Conservation (phyloP, 1,140 invertebrate genomes). For the Meloidogyne exigua region DNA sequence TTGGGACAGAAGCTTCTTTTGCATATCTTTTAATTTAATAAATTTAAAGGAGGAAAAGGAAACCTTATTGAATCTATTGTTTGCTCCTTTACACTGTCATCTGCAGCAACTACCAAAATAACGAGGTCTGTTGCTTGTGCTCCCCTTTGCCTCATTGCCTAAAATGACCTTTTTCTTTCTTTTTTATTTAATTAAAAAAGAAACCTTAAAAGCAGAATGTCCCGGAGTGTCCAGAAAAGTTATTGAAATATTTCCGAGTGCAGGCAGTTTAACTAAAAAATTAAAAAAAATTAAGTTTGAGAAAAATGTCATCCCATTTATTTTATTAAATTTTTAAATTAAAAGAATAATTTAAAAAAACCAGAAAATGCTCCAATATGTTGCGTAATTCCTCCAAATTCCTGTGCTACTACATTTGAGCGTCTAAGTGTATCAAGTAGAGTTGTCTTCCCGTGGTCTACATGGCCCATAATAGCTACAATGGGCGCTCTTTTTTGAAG, state of each 20-base stretch:
- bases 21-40: conserved; percentile 50
- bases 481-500: conserved; percentile 65
- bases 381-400: conserved; percentile 99
- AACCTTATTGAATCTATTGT: conserved; percentile 73
- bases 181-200: conserved; percentile 67
- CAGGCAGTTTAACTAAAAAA: conserved; percentile 70
- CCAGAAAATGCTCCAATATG: conserved; percentile 96
- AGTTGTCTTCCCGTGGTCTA: conserved; percentile 98
- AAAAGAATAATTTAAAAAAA: conserved; percentile 18
- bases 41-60: conserved; percentile 40
- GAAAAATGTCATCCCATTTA: no score
- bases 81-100: conserved; percentile 98
- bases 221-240: conserved; percentile 99
- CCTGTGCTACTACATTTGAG: conserved; percentile 79
- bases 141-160: conserved; percentile 71
- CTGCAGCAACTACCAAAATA: conserved; percentile 92
- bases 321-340: not conserved
- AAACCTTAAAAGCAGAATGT: conserved; percentile 76
- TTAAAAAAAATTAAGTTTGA: conserved; percentile 29
- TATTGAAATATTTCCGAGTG: conserved; percentile 70
- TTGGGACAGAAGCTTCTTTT: conserved; percentile 73
- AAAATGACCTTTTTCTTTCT: conserved; percentile 38
- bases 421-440: conserved; percentile 84
- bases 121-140: conserved; percentile 90
- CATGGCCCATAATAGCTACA: conserved; percentile 98